Evolutionary conservation across 2,797 vertebrate genomes (phyloP), one percentile per base, ranked within the genome.

Genomic region (Crenichthys baileyi): DNA sequence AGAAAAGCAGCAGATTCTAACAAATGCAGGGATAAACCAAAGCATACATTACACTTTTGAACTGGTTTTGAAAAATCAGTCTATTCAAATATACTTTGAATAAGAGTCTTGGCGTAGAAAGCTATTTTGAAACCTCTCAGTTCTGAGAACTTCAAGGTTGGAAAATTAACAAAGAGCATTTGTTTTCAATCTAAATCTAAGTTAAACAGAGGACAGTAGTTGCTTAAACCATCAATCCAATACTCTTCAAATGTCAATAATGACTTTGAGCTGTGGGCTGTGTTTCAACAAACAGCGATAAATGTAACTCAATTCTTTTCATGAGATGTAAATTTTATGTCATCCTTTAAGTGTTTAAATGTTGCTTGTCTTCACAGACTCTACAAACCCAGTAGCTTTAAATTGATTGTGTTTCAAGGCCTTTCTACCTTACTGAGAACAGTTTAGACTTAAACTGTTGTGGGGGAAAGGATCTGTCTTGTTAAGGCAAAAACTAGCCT

Each of bases 381-480:
- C 75, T 13, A 26, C 75, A 72, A 48, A 73, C 74, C 75, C 7
- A 8, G 36, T 39, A 72, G 77, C 60, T 26, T 31, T 18, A 73
- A 82, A 68, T 41, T 0, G n/a, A 75, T 67, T 82, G 70, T 75
- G 61, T 84, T 80, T 80, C 65, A 76, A 71, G 77, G 46, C 48
- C 0, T 50, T 70, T 87, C 65, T 58, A 74, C 36, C 58, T 72
- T 13, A 3, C 74, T 74, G 84, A 81, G 72, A 44, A 46, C 12
- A 31, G n/a, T 50, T 84, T 81, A 88, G 73, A 84, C 82, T 80
- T 83, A 87, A 87, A 58, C 29, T 53, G 68, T 24, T 78, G 26
- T 67, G 68, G 74, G 50, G 51, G 77, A 77, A 84, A 80, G 24
- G 36, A 67, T 20, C 20, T 12, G 61, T 78, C 50, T 41, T 82